Base-by-base conservation (phyloP, 2,113 vertebrate genomes). In the Caretta caretta region DNA sequence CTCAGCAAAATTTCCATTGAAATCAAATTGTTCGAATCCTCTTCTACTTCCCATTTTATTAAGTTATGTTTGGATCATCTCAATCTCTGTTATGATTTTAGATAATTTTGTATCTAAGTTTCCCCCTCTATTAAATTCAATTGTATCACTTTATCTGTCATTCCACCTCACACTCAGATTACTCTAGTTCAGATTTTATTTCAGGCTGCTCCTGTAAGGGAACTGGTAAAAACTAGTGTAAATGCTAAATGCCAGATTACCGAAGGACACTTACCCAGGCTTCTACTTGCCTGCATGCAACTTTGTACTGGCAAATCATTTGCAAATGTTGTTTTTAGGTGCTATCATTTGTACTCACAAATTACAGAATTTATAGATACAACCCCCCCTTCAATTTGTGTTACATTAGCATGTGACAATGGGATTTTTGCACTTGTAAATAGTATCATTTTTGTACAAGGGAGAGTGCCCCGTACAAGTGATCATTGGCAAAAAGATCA, bases 31-130 rank as follows among this genome's bases (percentile, higher is more conserved):
- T 95, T 86, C 65, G 24, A 83, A 78, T 95, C 56, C 57, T 92
- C 57, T 75, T 91, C 84, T 94, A 65, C 86, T 95, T 90, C 83
- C 31, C 54, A 93, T 86, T 29, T 83, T 92, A 92, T 90, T 94
- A 10, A 31, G 50, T 91, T 93, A 7, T 86, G 72, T 94, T 90
- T 84, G 48, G 79, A 87, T 80, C 0, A 51, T 83, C 6, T 56
- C 49, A 87, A 87, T 80, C 93, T 85, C 62, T 57, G 3, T 53
- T 72, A 38, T 19, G 17, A n/a, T 72, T 72, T 72, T 19, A 11
- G 20, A 89, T 93, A 95, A 95, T 93, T 93, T 81, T 92, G 10
- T 38, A 38, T n/a, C 10, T 86, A 53, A 5, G 62, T 96, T 96
- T 72, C 20, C 29, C 29, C 10, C 51, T 62, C 3, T 94, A 90